Percentiles rank a stretch among this genome's conserved stretches.
Conservation (phyloP, 1,140 invertebrate genomes). For the Leptinotarsa lineolata region DNA sequence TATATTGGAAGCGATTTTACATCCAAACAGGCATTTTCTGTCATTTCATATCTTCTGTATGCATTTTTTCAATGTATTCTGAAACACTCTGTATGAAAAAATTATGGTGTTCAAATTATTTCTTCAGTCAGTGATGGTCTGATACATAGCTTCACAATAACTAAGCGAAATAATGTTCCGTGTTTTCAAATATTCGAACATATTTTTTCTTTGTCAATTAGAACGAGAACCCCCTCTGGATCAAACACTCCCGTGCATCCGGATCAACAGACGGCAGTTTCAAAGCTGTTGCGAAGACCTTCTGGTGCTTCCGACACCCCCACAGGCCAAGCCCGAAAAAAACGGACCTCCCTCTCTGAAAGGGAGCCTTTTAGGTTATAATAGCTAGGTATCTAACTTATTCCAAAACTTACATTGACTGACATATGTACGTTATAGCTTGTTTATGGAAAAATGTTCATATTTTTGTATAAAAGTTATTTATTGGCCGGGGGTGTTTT, state of each 20-base stretch:
- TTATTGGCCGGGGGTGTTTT: conserved; percentile 37
- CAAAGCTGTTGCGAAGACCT: conserved; percentile 66
- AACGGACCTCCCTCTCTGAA: conserved; percentile 62
- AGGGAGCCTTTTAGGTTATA: conserved; percentile 70
- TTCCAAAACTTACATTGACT: conserved; percentile 52
- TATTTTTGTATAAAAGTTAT: conserved; percentile 54
- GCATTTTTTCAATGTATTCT: too few relatives aligned
- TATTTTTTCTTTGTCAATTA: conserved; percentile 40
- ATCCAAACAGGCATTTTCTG: too few relatives aligned
- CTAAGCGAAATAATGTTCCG: too few relatives aligned
- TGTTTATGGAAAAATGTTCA: conserved; percentile 50
- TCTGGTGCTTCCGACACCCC: conserved; percentile 69
- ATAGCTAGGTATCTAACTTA: conserved; percentile 46
- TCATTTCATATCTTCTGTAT: too few relatives aligned
- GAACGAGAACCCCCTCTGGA: conserved; percentile 72
- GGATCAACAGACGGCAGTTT: conserved; percentile 63
- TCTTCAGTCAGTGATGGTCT: too few relatives aligned
- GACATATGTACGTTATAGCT: conserved; percentile 49
- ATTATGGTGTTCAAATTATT: too few relatives aligned
- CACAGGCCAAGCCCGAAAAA: conserved; percentile 61
- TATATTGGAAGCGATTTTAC: too few relatives aligned
- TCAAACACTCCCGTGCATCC: conserved; percentile 70
- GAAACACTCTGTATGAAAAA: too few relatives aligned
- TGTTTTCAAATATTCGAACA: too few relatives aligned
- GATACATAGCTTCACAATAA: too few relatives aligned